A percentile compares a stretch with the other conserved stretches of the same genome.
phyloP scores from a whole-genome alignment of 2,113 vertebrate species.

The Labeo catla region DNA sequence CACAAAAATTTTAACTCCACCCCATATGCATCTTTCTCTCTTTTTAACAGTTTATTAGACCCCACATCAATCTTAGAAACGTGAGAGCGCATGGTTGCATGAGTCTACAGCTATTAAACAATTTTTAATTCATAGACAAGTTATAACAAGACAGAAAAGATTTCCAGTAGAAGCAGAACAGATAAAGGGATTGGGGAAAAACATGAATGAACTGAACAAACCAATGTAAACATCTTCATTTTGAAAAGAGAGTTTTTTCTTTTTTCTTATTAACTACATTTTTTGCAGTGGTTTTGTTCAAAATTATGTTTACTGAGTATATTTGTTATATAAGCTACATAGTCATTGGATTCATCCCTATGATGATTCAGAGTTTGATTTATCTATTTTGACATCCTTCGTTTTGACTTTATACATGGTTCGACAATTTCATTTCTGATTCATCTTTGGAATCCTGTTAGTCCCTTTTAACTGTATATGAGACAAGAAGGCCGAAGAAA shows the following conservation, averaged over 20 bases:
- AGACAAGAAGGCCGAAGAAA: not conserved
- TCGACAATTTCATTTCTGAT: not conserved
- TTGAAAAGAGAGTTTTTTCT: not conserved
- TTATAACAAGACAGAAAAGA: not conserved
- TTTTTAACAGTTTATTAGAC: not conserved
- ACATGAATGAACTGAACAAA: not conserved
- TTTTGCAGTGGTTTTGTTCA: not conserved
- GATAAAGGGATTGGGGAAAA: not conserved
- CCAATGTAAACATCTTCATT: not conserved
- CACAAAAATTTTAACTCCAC: constrained; percentile 37
- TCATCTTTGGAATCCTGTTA: not conserved
- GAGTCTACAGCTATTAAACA: not conserved
- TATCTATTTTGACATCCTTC: not conserved
- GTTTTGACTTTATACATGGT: not conserved
- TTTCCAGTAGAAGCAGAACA: not conserved
- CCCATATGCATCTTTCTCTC: not conserved
- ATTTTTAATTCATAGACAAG: not conserved
- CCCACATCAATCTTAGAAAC: not conserved
- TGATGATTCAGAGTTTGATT: not conserved
- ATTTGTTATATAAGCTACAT: constrained; percentile 10
- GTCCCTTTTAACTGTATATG: not conserved
- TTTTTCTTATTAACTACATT: not conserved
- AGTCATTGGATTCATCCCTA: not conserved
- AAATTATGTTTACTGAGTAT: not conserved
- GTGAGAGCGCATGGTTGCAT: not conserved